Percentiles rank a stretch among this genome's conserved stretches.
These are phyloP conservation scores for Nettapus auritus DNA, from an alignment of 2,113 vertebrate species.

Conservation along the genomic window DNA sequence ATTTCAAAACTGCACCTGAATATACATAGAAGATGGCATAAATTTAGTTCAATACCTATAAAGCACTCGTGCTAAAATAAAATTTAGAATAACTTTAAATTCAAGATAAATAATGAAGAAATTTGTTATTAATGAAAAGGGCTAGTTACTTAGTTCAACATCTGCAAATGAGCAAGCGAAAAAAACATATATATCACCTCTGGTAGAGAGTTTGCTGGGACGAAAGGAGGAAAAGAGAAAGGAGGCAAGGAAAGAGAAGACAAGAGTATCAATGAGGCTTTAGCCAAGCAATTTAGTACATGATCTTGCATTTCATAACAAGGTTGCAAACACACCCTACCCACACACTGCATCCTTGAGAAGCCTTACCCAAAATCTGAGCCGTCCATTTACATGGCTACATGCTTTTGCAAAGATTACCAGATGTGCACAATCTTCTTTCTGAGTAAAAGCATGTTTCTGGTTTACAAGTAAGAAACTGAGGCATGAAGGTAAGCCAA, in stretches of 20 bases:
- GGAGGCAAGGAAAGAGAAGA: neutral
- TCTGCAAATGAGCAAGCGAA: neutral
- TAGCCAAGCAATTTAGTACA: neutral
- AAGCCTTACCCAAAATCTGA: neutral
- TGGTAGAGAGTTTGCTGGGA: neutral
- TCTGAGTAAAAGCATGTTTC: neutral
- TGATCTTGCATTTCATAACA: neutral
- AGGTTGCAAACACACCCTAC: neutral
- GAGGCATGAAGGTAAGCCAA: neutral
- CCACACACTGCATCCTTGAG: neutral
- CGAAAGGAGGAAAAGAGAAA: neutral
- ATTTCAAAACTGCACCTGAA: neutral
- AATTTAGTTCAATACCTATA: neutral
- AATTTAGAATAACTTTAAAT: neutral
- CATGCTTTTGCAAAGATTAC: neutral
- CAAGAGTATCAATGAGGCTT: neutral
- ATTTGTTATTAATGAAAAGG: neutral
- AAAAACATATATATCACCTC: neutral
- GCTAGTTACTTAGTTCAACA: neutral
- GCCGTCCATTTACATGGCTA: neutral
- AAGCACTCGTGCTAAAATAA: neutral
- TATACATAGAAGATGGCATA: neutral
- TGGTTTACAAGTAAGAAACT: neutral
- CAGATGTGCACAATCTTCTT: neutral
- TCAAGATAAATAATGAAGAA: neutral